phyloP scores from a whole-genome alignment of 2,797 vertebrate genomes.

The Tachyglossus aculeatus region DNA sequence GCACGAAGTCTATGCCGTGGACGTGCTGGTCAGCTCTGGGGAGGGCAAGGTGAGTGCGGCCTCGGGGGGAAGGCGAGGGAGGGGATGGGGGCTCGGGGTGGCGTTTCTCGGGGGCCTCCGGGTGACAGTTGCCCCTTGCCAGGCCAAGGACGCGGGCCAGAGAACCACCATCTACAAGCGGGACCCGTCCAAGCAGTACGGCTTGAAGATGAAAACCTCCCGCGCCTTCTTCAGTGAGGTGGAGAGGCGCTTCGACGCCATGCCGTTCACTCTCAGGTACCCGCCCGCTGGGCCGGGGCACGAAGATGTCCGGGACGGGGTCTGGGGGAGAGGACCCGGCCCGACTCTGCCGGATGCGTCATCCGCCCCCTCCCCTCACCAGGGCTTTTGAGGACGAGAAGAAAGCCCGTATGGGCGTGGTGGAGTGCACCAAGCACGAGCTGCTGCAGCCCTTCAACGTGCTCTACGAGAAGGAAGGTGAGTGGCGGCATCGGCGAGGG shows the following conservation, averaged over 20 bases:
- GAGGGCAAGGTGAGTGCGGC: slow-evolving; percentile 90
- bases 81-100: background rate
- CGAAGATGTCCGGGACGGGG: background rate
- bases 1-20: slow-evolving; percentile 96
- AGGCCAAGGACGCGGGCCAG: slow-evolving; percentile 94
- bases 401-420: slow-evolving; percentile 93
- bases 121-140: slow-evolving; percentile 10
- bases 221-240: slow-evolving; percentile 96
- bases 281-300: background rate
- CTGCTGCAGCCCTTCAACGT: slow-evolving; percentile 95
- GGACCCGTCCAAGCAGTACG: slow-evolving; percentile 96
- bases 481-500: slow-evolving; percentile 50
- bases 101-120: background rate
- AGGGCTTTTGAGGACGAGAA: slow-evolving; percentile 97
- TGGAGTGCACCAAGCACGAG: slow-evolving; percentile 97
- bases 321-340: background rate
- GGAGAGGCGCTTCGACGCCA: slow-evolving; percentile 92
- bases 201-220: slow-evolving; percentile 98
- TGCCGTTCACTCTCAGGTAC: slow-evolving; percentile 97
- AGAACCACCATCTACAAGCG: slow-evolving; percentile 97
- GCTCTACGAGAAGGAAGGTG: slow-evolving; percentile 96
- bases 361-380: background rate
- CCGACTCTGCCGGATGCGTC: background rate
- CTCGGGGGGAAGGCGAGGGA: no score
- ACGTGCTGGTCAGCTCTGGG: slow-evolving; percentile 94